phyloP scores from a whole-genome alignment of 2,888 invertebrate species.

The Andrena camellia region DNA sequence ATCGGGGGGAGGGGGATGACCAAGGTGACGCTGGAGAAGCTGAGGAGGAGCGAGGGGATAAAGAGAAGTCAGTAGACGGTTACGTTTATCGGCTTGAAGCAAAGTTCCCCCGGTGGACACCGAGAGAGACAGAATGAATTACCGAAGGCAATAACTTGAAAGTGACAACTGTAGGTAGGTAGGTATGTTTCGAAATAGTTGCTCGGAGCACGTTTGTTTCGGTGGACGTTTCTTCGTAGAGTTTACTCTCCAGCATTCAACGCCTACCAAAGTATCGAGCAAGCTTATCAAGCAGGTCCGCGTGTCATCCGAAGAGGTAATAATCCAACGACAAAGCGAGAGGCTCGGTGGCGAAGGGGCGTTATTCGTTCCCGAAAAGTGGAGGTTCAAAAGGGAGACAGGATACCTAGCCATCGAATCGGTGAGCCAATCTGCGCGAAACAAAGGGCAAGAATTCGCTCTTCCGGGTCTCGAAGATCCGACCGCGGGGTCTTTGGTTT shows the following conservation, averaged over 20 bases:
- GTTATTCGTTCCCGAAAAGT: background rate
- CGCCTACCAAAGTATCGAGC: no score
- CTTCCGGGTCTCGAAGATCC: constrained; percentile 5
- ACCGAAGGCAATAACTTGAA: constrained; percentile 2
- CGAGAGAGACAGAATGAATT: constrained; percentile 5
- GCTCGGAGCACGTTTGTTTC: background rate
- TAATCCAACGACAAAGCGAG: no score
- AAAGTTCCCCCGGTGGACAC: background rate
- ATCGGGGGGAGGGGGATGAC: background rate
- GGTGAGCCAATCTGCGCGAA: constrained; percentile 1
- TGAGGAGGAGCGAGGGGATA: background rate
- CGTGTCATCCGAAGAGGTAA: no score
- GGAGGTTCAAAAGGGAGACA: background rate
- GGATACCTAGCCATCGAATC: background rate
- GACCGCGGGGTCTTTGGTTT: constrained; percentile 13
- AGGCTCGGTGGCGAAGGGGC: no score
- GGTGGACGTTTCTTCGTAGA: no score
- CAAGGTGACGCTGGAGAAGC: background rate
- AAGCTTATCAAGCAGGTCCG: no score
- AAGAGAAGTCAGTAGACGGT: background rate
- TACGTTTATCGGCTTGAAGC: constrained; percentile 12
- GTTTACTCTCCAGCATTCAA: no score
- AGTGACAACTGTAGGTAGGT: background rate
- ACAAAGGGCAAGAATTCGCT: constrained; percentile 10
- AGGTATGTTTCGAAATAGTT: background rate